Evolutionary conservation across 1,140 invertebrate species (phyloP).

Genomic region (Odontomachus brunneus): DNA sequence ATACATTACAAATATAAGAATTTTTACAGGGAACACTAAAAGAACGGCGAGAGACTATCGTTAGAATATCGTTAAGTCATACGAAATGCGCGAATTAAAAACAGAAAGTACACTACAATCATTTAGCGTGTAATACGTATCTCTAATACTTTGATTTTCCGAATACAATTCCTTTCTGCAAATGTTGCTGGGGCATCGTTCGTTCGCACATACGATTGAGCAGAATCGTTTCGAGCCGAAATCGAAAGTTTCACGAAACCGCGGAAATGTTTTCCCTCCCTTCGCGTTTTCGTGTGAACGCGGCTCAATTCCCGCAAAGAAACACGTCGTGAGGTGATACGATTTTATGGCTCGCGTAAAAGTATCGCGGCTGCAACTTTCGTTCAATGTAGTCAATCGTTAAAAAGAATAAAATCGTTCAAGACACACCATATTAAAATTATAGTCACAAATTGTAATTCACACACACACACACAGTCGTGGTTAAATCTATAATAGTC

Average conservation of each 20-base stretch:
- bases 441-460: conserved; percentile 2
- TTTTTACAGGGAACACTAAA: conserved; percentile 52
- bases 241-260: conserved; percentile 42
- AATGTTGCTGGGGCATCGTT: neutral
- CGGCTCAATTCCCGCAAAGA: conserved; percentile 76
- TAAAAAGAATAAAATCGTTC: neutral
- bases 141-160: conserved; percentile 75
- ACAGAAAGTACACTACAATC: conserved; percentile 42
- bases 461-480: too few species aligned
- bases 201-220: conserved; percentile 13
- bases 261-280: too few species aligned
- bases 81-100: too few species aligned
- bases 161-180: neutral
- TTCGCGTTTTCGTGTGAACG: too few species aligned
- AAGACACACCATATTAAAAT: conserved; percentile 7
- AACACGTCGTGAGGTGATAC: too few species aligned
- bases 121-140: conserved; percentile 75
- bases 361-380: conserved; percentile 51
- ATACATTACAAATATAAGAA: conserved; percentile 68
- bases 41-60: conserved; percentile 49
- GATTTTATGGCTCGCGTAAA: too few species aligned
- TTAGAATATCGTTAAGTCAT: too few species aligned
- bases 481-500: neutral
- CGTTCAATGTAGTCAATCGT: conserved; percentile 30
- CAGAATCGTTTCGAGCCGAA: conserved; percentile 66